Evolutionary conservation across 2,797 vertebrate genomes (phyloP).

Genomic region (Sebastes alutus): DNA sequence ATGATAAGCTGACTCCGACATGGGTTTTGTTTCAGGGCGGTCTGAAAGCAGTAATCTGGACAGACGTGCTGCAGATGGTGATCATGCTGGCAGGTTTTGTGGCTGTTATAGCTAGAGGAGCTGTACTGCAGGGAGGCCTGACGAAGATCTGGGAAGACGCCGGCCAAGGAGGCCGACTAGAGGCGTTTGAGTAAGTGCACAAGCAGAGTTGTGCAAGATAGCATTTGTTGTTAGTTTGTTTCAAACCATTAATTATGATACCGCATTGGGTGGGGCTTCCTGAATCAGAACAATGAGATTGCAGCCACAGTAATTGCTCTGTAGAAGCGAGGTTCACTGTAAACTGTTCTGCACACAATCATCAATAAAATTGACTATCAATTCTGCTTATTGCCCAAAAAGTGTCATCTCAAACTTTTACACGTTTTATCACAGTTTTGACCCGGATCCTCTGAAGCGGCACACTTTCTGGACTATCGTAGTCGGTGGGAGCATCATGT

Average conservation of each 20-base stretch:
- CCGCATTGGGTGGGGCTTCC: neutral
- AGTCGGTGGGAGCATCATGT: constrained; percentile 85
- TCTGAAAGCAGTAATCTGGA: constrained; percentile 89
- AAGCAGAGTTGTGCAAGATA: neutral
- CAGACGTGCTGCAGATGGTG: constrained; percentile 86
- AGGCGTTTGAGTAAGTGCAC: constrained; percentile 78
- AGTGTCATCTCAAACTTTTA: neutral
- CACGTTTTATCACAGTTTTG: constrained; percentile 73
- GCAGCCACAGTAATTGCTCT: neutral
- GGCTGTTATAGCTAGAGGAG: constrained; percentile 82
- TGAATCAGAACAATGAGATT: neutral
- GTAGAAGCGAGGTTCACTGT: neutral
- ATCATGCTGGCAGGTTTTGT: constrained; percentile 85
- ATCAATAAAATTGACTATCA: neutral
- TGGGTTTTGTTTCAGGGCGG: constrained; percentile 78
- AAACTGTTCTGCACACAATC: neutral
- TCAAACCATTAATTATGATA: neutral
- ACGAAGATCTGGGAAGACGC: constrained; percentile 80
- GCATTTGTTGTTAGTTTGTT: neutral
- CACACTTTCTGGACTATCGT: constrained; percentile 86
- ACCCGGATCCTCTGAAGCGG: constrained; percentile 82
- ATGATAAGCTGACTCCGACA: neutral
- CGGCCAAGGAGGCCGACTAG: constrained; percentile 74
- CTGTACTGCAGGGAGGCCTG: constrained; percentile 80
- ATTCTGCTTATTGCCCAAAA: neutral